These are phyloP conservation scores for Caenorhabditis sulstoni DNA, from an alignment of 2,888 invertebrate species.

Conservation along the genomic window DNA sequence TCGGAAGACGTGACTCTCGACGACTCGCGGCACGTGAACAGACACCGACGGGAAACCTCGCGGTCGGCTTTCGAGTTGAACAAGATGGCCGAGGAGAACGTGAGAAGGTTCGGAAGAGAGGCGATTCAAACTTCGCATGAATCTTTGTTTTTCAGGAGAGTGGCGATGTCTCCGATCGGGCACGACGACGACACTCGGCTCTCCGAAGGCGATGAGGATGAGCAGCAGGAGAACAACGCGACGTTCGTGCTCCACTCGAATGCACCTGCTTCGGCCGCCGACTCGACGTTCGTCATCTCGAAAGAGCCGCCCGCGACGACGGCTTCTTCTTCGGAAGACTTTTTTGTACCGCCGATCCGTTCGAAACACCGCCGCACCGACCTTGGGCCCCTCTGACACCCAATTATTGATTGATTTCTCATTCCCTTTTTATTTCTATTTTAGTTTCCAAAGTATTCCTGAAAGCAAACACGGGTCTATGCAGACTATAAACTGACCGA, in stretches of 20 bases:
- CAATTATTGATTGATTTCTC: too few species aligned
- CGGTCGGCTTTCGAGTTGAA: slow-evolving; percentile 24
- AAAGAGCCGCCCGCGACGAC: background rate
- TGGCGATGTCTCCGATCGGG: slow-evolving; percentile 54
- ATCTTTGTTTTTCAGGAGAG: too few species aligned
- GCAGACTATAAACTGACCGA: too few species aligned
- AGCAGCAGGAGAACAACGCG: slow-evolving; percentile 24
- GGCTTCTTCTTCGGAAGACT: slow-evolving; percentile 7
- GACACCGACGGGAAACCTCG: background rate
- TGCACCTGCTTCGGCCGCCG: background rate
- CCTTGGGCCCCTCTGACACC: slow-evolving; percentile 39
- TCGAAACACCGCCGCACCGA: slow-evolving; percentile 34
- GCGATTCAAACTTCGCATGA: too few species aligned
- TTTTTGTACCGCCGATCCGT: slow-evolving; percentile 24
- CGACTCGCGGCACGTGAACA: slow-evolving; percentile 18
- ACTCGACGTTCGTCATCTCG: slow-evolving; percentile 24
- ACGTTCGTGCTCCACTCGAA: slow-evolving; percentile 30
- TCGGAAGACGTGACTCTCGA: slow-evolving; percentile 45
- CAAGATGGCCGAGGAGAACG: slow-evolving; percentile 29
- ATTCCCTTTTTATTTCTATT: too few species aligned
- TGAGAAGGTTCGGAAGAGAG: slow-evolving; percentile 38
- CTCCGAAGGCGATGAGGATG: slow-evolving; percentile 34
- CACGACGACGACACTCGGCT: slow-evolving; percentile 43
- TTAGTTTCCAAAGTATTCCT: too few species aligned
- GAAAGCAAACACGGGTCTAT: too few species aligned